Evolutionary conservation across 1,140 invertebrate species (phyloP).

Genomic region (Drosophila nigrodunni): DNA sequence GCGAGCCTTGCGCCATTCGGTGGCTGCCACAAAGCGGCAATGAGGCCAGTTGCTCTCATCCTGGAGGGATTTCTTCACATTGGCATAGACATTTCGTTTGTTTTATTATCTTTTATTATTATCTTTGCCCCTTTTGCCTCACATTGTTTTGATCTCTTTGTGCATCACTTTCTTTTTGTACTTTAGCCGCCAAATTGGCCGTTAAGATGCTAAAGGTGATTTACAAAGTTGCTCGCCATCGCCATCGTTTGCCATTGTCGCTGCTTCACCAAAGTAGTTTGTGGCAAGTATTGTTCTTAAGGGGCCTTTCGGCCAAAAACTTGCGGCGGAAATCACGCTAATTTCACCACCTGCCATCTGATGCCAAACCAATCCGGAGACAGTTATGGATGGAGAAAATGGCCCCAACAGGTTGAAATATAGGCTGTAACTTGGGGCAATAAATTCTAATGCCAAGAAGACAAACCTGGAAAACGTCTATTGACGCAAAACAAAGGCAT

Average conservation of each 20-base stretch:
- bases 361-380: constrained; percentile 1
- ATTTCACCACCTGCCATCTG: constrained; percentile 52
- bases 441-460: too few species aligned
- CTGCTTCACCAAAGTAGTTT: constrained; percentile 19
- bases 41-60: constrained; percentile 13
- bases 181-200: constrained; percentile 70
- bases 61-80: constrained; percentile 18
- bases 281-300: constrained; percentile 11
- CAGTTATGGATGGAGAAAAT: too few species aligned
- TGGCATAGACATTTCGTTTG: constrained; percentile 70
- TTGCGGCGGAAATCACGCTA: constrained; percentile 72
- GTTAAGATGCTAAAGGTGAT: constrained; percentile 82
- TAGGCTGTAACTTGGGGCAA: not conserved
- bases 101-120: constrained; percentile 79
- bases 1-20: constrained; percentile 1
- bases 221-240: constrained; percentile 61
- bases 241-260: constrained; percentile 27
- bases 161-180: constrained; percentile 1
- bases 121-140: constrained; percentile 29
- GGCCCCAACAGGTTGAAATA: not conserved
- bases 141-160: constrained; percentile 39
- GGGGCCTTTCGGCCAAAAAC: constrained; percentile 26
- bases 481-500: too few species aligned
- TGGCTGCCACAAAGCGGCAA: constrained; percentile 20
- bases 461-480: too few species aligned